Base-by-base conservation (phyloP, 2,113 vertebrate species). In the Chlorodrepanis virens region DNA sequence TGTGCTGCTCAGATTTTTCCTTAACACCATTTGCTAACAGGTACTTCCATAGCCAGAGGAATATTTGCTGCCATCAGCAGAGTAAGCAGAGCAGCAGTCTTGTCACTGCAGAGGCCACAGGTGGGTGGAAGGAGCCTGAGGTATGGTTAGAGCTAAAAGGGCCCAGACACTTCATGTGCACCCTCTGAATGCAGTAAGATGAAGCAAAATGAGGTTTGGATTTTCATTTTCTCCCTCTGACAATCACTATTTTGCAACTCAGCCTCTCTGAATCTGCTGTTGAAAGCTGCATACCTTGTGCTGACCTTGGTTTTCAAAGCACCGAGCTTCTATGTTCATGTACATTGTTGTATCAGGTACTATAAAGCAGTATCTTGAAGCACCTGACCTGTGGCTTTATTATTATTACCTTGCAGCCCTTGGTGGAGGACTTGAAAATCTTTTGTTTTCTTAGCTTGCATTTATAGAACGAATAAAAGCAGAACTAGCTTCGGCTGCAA, bases 371-470 rank as follows among this genome's bases (percentile, higher is more conserved):
- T 37, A 37, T 39, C 27, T 69, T 52, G 29, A 87, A 72, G 21
- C 63, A 35, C 19, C 59, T 83, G 42, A 61, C 63, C 82, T 70
- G 35, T 29, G 57, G n/a, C 44, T 97, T 92, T 80, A 47, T 72
- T 90, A 39, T 83, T 80, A 87, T 95, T 95, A 35, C 57, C 71
- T 74, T 72, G 42, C 16, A 86, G 39, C 31, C 29, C 21, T 77
- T 65, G 57, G 44, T 1, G 5, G 45, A 90, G 29, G 35, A 61
- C 77, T 81, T 70, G 13, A 70, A 94, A 89, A 82, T 61, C 15
- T 83, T 84, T 72, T 79, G 10, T 84, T 93, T 91, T 79, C 91
- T 68, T 84, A 78, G 47, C 40, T 71, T 80, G 49, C 56, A n/a
- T 64, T 81, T 60, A 69, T 42, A 81, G 61, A 91, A 74, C 37